phyloP scores from a whole-genome alignment of 2,113 vertebrate genomes.

The Cheirogaleus medius region DNA sequence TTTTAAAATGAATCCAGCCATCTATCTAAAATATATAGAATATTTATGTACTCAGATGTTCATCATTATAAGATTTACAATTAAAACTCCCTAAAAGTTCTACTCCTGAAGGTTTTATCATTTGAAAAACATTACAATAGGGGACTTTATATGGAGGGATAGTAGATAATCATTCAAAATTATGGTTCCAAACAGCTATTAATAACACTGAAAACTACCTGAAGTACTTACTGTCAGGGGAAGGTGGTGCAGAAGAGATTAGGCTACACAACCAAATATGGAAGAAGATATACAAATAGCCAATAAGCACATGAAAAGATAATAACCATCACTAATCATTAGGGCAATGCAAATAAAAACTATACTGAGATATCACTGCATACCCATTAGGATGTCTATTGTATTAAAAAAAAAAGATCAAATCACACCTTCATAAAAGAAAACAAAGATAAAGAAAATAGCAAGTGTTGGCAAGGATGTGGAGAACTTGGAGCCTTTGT shows the following conservation, averaged over 20 bases:
- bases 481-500: not conserved
- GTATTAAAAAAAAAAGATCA: too few species aligned
- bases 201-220: not conserved
- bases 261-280: not conserved
- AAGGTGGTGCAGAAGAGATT: not conserved
- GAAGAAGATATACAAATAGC: not conserved
- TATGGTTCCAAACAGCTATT: not conserved
- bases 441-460: not conserved
- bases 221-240: not conserved
- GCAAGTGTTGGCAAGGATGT: not conserved
- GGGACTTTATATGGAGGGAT: not conserved
- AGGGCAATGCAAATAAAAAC: not conserved
- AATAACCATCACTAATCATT: not conserved
- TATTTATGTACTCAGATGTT: not conserved
- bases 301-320: not conserved
- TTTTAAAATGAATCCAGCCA: not conserved
- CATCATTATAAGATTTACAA: not conserved
- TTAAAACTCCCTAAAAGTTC: not conserved
- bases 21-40: not conserved
- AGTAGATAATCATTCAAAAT: not conserved
- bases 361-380: not conserved
- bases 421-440: not conserved
- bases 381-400: not conserved
- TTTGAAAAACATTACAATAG: not conserved
- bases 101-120: not conserved